Evolutionary conservation across 2,113 vertebrate species (phyloP), one percentile per base, ranked within the genome.

Genomic region (Heteronetta atricapilla): DNA sequence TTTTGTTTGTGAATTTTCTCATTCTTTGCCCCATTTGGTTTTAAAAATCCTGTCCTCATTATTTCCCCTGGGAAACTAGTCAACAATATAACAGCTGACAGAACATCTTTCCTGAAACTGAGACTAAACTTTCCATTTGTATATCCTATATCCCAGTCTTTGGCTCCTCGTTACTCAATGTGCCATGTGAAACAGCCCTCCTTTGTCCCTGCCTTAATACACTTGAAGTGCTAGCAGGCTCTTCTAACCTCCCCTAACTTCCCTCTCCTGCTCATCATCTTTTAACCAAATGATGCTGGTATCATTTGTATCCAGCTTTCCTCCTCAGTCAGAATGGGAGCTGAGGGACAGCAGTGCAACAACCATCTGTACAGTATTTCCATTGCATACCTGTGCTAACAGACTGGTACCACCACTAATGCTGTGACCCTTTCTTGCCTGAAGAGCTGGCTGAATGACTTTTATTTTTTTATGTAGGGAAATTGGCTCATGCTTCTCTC

Each of bases 91-190:
- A 79, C 64, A 90, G 73, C 85, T 90, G 64, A 86, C 15, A 5
- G 79, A 95, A 91, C 59, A 94, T 88, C 90, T 93, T 94, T 88
- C 76, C 90, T 82, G 90, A 86, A 89, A 84, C 48, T 23, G 86
- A 91, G 90, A 86, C 91, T 95, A 88, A 91, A 90, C 52, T 94
- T 91, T 88, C 76, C 56, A 83, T 94, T 62, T 81, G 77, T 70
- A 48, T 83, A 86, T 86, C 63, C 67, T 68, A 42, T 63, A 64
- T 40, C 63, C 59, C 23, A 67, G 72, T 13, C 72, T 90, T 66
- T 91, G 85, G 75, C 87, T 95, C 75, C 82, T 94, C 0, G 0
- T 52, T 91, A 83, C 70, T 94, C 19, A 1, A 63, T 29, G 60
- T 74, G 79, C 85, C 75, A 52, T n/a, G 38, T 76, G 56, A 94